phyloP scores from a whole-genome alignment of 2,888 invertebrate genomes.

The Conistra vaccinii region DNA sequence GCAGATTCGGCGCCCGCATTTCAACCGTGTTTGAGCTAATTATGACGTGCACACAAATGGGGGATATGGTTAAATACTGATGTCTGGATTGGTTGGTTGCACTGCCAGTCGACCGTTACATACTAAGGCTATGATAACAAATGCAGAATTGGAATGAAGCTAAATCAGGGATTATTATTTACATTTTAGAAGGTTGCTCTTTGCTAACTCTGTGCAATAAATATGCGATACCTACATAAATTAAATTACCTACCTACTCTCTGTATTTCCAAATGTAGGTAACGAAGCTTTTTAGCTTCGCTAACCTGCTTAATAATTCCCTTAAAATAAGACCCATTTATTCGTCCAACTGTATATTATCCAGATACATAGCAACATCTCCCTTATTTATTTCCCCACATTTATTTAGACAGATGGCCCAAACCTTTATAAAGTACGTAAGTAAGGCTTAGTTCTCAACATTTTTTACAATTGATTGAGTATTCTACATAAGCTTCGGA shows the following conservation, averaged over 20 bases:
- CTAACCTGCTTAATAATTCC: constrained; percentile 32
- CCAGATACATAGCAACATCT: constrained; percentile 27
- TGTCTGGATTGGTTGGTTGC: constrained; percentile 37
- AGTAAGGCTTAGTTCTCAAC: constrained; percentile 20
- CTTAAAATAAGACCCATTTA: constrained; percentile 13
- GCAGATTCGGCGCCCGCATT: constrained; percentile 55
- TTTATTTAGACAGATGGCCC: constrained; percentile 42
- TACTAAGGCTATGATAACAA: not conserved
- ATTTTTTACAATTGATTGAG: constrained; percentile 59
- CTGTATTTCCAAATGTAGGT: not conserved
- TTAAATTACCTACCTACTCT: not conserved
- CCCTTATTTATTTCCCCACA: constrained; percentile 16
- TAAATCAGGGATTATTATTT: constrained; percentile 13
- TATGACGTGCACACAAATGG: constrained; percentile 61
- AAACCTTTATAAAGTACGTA: constrained; percentile 26
- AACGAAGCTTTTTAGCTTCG: not conserved
- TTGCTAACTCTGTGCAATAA: not conserved
- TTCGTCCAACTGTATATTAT: constrained; percentile 12
- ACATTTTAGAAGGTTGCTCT: not conserved
- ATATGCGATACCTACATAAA: not conserved
- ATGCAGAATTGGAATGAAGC: constrained; percentile 12
- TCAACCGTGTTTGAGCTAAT: constrained; percentile 62
- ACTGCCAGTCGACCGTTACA: constrained; percentile 5
- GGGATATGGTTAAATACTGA: constrained; percentile 54
- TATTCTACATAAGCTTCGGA: constrained; percentile 52